phyloP scores from a whole-genome alignment of 2,113 vertebrate genomes.

The Pyxicephalus adspersus region DNA sequence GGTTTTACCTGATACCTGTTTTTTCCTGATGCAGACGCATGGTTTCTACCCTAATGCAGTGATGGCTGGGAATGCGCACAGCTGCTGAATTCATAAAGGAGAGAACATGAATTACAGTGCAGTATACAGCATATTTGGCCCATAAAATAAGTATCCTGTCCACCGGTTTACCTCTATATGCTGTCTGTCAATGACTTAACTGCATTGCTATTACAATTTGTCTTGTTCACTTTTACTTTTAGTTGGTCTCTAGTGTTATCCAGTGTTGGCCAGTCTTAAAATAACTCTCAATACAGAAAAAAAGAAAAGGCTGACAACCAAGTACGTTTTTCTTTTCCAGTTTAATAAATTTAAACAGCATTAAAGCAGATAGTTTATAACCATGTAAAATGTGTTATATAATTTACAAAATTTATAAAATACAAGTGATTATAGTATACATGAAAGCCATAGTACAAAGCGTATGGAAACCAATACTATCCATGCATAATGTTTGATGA shows the following conservation, averaged over 20 bases:
- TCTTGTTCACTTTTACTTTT: too few relatives aligned
- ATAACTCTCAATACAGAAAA: background rate
- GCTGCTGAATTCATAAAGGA: too few relatives aligned
- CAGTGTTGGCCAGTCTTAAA: background rate
- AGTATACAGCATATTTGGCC: too few relatives aligned
- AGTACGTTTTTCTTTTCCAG: slow-evolving; percentile 62
- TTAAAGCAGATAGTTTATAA: slow-evolving; percentile 82
- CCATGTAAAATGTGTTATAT: slow-evolving; percentile 79
- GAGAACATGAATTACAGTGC: too few relatives aligned
- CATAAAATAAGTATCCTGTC: too few relatives aligned
- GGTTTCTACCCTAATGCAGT: too few relatives aligned
- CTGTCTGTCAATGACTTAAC: too few relatives aligned
- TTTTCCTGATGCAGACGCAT: too few relatives aligned
- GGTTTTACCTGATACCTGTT: too few relatives aligned
- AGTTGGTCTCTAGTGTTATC: background rate
- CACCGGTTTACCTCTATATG: too few relatives aligned
- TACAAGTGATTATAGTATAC: slow-evolving; percentile 76
- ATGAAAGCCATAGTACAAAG: slow-evolving; percentile 74
- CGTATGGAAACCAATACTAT: slow-evolving; percentile 76
- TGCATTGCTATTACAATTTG: too few relatives aligned
- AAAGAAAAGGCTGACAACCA: background rate
- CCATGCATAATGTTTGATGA: slow-evolving; percentile 67
- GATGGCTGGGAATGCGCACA: too few relatives aligned
- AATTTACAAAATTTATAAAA: slow-evolving; percentile 86
- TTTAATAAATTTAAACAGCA: slow-evolving; percentile 70